Evolutionary conservation across 2,888 invertebrate genomes (phyloP).

Genomic region (Idaea biselata): DNA sequence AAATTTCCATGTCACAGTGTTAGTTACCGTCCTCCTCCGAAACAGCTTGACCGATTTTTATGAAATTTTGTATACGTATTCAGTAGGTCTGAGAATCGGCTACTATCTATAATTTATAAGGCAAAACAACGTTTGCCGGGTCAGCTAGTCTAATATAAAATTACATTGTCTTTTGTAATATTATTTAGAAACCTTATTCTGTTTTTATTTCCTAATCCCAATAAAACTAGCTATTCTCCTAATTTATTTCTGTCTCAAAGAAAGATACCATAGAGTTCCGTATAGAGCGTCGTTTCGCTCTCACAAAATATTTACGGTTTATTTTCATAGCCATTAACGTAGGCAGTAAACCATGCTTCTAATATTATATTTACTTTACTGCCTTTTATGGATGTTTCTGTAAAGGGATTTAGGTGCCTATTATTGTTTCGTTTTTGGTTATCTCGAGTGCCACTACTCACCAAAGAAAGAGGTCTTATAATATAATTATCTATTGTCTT

Average conservation of each 20-base stretch:
- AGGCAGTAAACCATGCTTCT: slow-evolving; percentile 32
- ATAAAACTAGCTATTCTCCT: neutral
- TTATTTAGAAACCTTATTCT: neutral
- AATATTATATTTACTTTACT: neutral
- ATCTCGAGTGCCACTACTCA: neutral
- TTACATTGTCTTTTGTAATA: neutral
- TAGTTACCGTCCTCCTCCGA: too few relatives aligned
- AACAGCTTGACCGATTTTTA: too few relatives aligned
- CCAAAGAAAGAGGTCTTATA: neutral
- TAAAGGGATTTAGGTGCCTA: slow-evolving; percentile 12
- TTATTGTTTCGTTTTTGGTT: slow-evolving; percentile 2
- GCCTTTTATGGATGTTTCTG: neutral
- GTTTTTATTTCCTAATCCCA: neutral
- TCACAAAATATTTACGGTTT: slow-evolving; percentile 37
- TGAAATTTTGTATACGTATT: too few relatives aligned
- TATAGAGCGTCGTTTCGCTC: slow-evolving; percentile 4
- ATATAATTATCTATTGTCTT: neutral
- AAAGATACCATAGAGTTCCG: neutral
- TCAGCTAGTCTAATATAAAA: too few relatives aligned
- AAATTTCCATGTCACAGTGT: too few relatives aligned
- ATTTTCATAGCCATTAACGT: slow-evolving; percentile 45
- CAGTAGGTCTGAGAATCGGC: too few relatives aligned
- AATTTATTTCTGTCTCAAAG: neutral
- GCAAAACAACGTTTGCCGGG: too few relatives aligned
- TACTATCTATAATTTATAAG: too few relatives aligned